These are phyloP conservation scores for Pelosia muscerda DNA, from an alignment of 2,888 invertebrate genomes.

Conservation along the genomic window DNA sequence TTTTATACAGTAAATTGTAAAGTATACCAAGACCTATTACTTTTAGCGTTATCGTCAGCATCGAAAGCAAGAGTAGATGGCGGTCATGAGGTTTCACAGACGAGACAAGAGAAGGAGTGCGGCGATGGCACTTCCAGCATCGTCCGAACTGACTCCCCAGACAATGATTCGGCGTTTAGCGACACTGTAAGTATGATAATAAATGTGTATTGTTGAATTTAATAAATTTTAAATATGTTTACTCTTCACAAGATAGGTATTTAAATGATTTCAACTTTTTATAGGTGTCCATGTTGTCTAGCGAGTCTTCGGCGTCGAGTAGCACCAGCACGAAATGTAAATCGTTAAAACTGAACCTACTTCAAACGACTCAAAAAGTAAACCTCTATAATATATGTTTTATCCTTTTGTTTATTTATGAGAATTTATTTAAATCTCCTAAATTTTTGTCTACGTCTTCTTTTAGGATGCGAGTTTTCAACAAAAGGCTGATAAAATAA, in stretches of 20 bases:
- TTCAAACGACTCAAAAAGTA: slow-evolving; percentile 75
- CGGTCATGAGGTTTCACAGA: slow-evolving; percentile 56
- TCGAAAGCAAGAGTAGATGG: slow-evolving; percentile 66
- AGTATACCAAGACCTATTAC: background rate
- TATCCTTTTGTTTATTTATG: background rate
- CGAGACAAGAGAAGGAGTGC: slow-evolving; percentile 73
- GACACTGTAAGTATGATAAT: slow-evolving; percentile 94
- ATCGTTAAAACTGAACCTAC: slow-evolving; percentile 74
- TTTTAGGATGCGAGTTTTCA: slow-evolving; percentile 90
- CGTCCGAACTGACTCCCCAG: slow-evolving; percentile 95
- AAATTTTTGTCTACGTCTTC: background rate
- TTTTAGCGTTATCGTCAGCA: slow-evolving; percentile 60
- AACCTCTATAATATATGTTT: slow-evolving; percentile 10
- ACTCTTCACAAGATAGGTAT: background rate
- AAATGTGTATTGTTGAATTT: background rate
- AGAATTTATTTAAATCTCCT: background rate
- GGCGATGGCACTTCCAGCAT: slow-evolving; percentile 74
- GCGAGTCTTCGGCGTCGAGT: slow-evolving; percentile 97
- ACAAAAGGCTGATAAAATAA: slow-evolving; percentile 97
- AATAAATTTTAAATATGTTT: background rate
- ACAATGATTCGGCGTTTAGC: slow-evolving; percentile 99
- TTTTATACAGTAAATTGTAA: background rate
- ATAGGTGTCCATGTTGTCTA: slow-evolving; percentile 94
- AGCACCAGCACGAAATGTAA: slow-evolving; percentile 90
- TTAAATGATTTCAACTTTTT: slow-evolving; percentile 6